phyloP scores from a whole-genome alignment of 2,113 vertebrate genomes.

The Bujurquina vittata region DNA sequence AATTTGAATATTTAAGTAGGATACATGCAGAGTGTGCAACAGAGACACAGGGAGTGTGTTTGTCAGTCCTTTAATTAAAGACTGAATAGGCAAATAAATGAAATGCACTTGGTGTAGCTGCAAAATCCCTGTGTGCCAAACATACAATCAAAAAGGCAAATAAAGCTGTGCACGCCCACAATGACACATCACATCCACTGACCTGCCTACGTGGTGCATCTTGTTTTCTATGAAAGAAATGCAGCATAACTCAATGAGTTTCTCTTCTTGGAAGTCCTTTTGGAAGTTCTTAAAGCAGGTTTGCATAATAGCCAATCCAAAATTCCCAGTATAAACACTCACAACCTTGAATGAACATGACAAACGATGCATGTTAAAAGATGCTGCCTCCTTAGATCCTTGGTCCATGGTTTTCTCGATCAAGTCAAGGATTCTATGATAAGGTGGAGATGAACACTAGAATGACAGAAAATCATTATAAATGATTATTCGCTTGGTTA shows the following conservation, averaged over 20 bases:
- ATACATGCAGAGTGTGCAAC: not conserved
- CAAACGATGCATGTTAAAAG: too few species aligned
- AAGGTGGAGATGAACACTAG: not conserved
- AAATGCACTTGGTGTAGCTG: not conserved
- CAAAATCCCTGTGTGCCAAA: slow-evolving; percentile 9
- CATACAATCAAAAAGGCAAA: slow-evolving; percentile 8
- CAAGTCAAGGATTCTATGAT: not conserved
- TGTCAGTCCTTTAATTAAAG: slow-evolving; percentile 13
- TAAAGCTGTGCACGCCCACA: slow-evolving; percentile 6
- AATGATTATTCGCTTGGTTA: not conserved
- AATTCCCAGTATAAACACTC: slow-evolving; percentile 42
- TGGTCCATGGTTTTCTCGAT: not conserved
- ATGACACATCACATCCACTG: slow-evolving; percentile 1
- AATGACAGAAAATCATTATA: not conserved
- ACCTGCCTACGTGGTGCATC: slow-evolving; percentile 11
- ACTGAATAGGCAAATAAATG: slow-evolving; percentile 9
- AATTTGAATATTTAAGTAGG: not conserved
- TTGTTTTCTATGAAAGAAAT: slow-evolving; percentile 9
- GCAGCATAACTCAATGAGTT: slow-evolving; percentile 7
- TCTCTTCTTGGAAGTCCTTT: slow-evolving; percentile 26
- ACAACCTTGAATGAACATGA: slow-evolving; percentile 46
- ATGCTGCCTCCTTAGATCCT: not conserved
- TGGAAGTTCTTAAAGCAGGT: slow-evolving; percentile 45
- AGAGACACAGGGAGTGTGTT: not conserved
- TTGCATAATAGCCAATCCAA: slow-evolving; percentile 46